Conservation (phyloP, 1,140 invertebrate genomes). For the Tetranychus cinnabarinus region DNA sequence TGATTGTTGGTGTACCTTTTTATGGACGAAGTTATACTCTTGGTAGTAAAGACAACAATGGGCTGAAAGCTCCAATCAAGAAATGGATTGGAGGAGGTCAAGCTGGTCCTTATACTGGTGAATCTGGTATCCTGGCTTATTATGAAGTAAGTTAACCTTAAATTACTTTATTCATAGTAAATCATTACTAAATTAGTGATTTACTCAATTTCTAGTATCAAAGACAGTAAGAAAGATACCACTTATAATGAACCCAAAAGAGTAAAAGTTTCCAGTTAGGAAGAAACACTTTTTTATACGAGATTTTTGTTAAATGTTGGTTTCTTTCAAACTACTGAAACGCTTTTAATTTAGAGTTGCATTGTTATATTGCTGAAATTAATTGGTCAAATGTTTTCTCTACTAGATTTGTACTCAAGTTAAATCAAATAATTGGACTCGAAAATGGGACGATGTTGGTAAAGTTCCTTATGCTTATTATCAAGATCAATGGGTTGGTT, state of each 20-base stretch:
- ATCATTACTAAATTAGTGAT: too few species aligned
- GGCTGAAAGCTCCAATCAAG: constrained; percentile 51
- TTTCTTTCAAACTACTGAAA: too few species aligned
- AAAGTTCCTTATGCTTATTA: constrained; percentile 62
- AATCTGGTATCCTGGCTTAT: constrained; percentile 20
- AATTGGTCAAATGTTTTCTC: background rate
- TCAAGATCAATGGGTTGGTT: constrained; percentile 72
- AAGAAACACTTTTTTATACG: too few species aligned
- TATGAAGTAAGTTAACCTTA: constrained; percentile 16
- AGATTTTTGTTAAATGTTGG: too few species aligned
- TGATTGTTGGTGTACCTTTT: constrained; percentile 63
- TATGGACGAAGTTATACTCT: constrained; percentile 61
- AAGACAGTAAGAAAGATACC: too few species aligned
- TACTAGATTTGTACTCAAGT: constrained; percentile 46
- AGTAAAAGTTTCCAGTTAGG: too few species aligned
- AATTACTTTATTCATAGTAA: background rate
- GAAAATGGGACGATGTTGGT: constrained; percentile 55
- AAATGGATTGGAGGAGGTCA: constrained; percentile 47
- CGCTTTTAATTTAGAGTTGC: too few species aligned
- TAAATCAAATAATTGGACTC: constrained; percentile 43
- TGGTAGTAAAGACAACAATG: constrained; percentile 47
- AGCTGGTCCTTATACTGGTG: constrained; percentile 34
- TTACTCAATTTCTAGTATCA: too few species aligned
- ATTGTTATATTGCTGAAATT: background rate
- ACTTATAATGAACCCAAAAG: too few species aligned